Conservation (phyloP, 2,888 invertebrate genomes). For the Hirudinaria manillensis region DNA sequence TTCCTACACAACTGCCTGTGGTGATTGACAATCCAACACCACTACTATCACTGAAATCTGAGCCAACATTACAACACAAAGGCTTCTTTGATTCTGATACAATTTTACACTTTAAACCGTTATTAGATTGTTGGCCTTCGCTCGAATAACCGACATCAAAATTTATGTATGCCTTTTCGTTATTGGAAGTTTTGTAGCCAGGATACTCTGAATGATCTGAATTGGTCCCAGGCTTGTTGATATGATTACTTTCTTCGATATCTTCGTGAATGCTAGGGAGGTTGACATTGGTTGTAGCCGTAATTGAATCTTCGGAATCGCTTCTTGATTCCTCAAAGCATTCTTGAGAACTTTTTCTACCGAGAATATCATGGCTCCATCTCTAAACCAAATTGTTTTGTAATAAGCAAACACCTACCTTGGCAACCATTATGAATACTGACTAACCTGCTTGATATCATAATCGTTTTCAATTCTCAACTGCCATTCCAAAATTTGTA, state of each 20-base stretch:
- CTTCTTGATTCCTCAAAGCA: too few relatives aligned
- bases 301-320: too few relatives aligned
- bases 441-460: not conserved
- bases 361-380: too few relatives aligned
- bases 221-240: too few relatives aligned
- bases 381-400: too few relatives aligned
- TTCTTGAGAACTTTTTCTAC: too few relatives aligned
- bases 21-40: conserved; percentile 12
- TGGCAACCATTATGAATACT: not conserved
- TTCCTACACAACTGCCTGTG: not conserved
- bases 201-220: too few relatives aligned
- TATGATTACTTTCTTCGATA: too few relatives aligned
- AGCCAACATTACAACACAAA: not conserved
- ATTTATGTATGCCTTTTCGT: not conserved
- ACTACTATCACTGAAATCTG: conserved; percentile 26
- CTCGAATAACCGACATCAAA: conserved; percentile 1
- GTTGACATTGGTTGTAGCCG: too few relatives aligned
- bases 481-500: conserved; percentile 25
- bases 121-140: not conserved
- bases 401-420: not conserved
- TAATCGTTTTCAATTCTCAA: conserved; percentile 14
- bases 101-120: not conserved
- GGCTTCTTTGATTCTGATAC: not conserved
- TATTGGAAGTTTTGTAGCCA: too few relatives aligned
- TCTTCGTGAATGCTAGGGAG: too few relatives aligned